A percentile compares a stretch with the other conserved stretches of the same genome.
phyloP scores from a whole-genome alignment of 2,797 vertebrate genomes.

The Anguilla pacifica region DNA sequence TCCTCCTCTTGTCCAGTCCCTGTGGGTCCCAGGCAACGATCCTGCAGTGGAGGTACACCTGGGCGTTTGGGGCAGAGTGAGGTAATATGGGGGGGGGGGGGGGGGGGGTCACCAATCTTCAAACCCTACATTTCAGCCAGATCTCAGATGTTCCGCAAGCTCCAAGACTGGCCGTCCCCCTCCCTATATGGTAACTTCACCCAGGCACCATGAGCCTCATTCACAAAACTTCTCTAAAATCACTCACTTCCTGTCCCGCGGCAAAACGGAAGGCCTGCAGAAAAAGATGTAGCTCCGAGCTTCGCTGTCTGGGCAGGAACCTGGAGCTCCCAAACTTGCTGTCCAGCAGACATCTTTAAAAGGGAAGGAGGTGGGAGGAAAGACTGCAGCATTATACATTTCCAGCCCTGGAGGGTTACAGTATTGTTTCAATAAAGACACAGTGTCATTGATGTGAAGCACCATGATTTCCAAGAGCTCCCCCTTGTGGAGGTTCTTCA shows the following conservation, averaged over 20 bases:
- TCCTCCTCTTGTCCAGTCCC: conserved; percentile 49
- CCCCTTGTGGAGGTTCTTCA: too few species aligned
- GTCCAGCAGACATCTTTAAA: conserved; percentile 72
- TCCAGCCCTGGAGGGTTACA: too few species aligned
- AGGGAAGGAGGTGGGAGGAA: background rate
- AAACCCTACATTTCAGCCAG: background rate
- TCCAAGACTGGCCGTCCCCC: too few species aligned
- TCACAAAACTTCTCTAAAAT: too few species aligned
- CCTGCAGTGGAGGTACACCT: conserved; percentile 81
- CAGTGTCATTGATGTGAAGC: too few species aligned
- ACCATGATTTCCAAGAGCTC: too few species aligned
- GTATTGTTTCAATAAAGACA: too few species aligned
- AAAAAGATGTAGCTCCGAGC: conserved; percentile 63
- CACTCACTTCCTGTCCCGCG: conserved; percentile 61
- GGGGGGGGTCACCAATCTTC: background rate
- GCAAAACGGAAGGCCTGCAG: conserved; percentile 70
- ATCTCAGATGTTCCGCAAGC: too few species aligned
- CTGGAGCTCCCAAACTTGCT: conserved; percentile 57
- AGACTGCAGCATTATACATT: background rate
- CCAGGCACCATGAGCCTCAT: too few species aligned
- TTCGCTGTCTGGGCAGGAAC: conserved; percentile 67
- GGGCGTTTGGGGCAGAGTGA: conserved; percentile 38
- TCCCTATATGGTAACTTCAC: too few species aligned
- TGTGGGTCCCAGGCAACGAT: conserved; percentile 69
- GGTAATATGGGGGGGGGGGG: background rate